Base-by-base conservation (phyloP, 2,113 vertebrate genomes). In the Gallinago paraguaiae region DNA sequence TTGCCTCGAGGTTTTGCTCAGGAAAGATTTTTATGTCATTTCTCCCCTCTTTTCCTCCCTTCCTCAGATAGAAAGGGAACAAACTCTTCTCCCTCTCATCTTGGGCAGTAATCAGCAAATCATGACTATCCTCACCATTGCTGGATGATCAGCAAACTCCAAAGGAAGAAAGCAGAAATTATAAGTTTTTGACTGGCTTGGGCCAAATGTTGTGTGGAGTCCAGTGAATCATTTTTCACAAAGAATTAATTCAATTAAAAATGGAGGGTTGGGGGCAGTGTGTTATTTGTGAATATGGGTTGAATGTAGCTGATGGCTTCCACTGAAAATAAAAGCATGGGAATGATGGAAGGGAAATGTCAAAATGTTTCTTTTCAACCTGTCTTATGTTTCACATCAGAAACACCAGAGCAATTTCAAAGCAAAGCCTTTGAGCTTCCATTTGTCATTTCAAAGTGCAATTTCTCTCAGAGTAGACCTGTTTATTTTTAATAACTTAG, bases 331-430 rank as follows among this genome's bases (percentile, higher is more conserved):
- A 41, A 71, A 95, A 91, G 69, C 25, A 27, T 56, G 53, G 45
- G 24, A 20, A 86, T 92, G 93, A 95, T 76, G 91, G 94, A 96
- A 95, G 45, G 80, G 89, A 92, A 92, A 93, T 79, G 94, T 95
- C 89, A 93, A 86, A 96, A 95, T 68, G 56, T 64, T 95, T 89
- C 91, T 89, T 93, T 91, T 89, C 89, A 95, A 72, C 86, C 45
- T 85, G 77, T 92, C 94, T 78, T 48, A 28, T 60, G 65, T 96
- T 96, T 95, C 91, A 84, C 86, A 68, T 92, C 77, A 87, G 91
- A 79, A 91, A 71, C 83, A 87, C 81, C 81, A 61, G 86, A 67
- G 81, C 65, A 15, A 71, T 91, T 95, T 93, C 83, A 89, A 89
- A 95, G 77, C 48, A 79, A 91, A 93, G 79, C 30, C 82, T 92